Conservation (phyloP, 1,140 invertebrate genomes). For the Neodiprion fabricii region DNA sequence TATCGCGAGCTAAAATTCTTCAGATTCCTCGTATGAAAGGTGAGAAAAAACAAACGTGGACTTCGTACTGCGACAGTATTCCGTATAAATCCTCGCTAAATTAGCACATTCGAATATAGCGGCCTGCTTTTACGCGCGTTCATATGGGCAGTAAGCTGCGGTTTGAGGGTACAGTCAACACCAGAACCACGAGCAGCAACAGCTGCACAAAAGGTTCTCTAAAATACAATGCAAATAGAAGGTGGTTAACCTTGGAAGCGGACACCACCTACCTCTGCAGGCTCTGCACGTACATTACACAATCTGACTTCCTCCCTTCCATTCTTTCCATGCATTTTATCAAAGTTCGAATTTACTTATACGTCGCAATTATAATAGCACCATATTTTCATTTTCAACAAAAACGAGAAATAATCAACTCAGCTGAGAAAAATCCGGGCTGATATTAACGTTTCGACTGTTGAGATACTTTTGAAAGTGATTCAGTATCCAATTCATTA, state of each 20-base stretch:
- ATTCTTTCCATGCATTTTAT: background rate
- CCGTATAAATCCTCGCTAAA: background rate
- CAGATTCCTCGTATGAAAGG: too few species aligned
- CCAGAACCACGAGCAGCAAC: background rate
- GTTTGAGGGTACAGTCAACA: too few species aligned
- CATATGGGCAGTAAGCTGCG: background rate
- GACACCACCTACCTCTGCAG: constrained; percentile 13
- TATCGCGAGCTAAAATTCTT: too few species aligned
- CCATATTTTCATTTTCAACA: too few species aligned
- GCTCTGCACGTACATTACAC: background rate
- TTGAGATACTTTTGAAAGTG: too few species aligned
- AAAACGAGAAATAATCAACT: too few species aligned
- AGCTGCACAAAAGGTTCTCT: constrained; percentile 26
- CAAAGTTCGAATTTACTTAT: background rate
- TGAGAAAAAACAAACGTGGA: too few species aligned
- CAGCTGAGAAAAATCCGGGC: too few species aligned
- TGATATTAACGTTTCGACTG: too few species aligned
- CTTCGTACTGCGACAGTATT: too few species aligned
- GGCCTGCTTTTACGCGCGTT: background rate
- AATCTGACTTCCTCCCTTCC: background rate
- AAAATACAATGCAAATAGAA: constrained; percentile 47
- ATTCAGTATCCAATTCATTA: too few species aligned
- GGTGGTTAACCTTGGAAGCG: constrained; percentile 36
- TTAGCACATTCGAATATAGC: background rate
- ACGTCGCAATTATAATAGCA: too few species aligned